Evolutionary conservation across 2,113 vertebrate species (phyloP).

Genomic region (Hipposideros armiger): DNA sequence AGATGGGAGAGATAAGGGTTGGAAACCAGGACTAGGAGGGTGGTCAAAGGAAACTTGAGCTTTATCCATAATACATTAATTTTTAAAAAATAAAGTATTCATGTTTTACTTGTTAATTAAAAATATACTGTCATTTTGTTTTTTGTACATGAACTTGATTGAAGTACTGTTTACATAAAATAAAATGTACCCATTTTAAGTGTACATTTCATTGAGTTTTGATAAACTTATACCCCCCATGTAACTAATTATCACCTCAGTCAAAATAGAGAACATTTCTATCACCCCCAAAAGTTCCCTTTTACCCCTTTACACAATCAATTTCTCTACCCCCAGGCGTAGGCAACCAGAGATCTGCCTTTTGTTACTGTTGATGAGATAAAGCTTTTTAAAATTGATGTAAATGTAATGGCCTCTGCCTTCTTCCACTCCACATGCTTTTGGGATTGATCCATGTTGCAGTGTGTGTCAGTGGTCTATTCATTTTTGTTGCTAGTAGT

Average conservation of each 20-base stretch:
- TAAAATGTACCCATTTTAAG: neutral
- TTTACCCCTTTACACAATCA: neutral
- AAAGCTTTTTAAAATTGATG: neutral
- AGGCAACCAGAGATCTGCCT: neutral
- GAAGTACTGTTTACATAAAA: neutral
- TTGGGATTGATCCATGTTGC: neutral
- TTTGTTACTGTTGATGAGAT: neutral
- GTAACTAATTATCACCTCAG: neutral
- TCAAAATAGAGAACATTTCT: neutral
- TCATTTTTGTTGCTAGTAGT: neutral
- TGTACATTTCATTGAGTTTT: neutral
- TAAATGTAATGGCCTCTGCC: neutral
- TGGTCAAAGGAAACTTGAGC: slow-evolving; percentile 1
- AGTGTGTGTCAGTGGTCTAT: neutral
- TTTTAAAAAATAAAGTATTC: neutral
- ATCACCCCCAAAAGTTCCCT: neutral
- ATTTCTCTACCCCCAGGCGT: neutral
- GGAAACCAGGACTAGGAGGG: neutral
- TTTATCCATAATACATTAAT: neutral
- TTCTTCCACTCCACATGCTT: neutral
- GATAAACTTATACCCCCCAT: neutral
- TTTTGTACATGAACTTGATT: slow-evolving; percentile 16
- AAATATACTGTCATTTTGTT: neutral
- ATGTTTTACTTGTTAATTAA: slow-evolving; percentile 58
- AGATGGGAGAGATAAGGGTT: neutral